Evolutionary conservation across 2,888 invertebrate genomes (phyloP).

Genomic region (Punctoribates punctum): DNA sequence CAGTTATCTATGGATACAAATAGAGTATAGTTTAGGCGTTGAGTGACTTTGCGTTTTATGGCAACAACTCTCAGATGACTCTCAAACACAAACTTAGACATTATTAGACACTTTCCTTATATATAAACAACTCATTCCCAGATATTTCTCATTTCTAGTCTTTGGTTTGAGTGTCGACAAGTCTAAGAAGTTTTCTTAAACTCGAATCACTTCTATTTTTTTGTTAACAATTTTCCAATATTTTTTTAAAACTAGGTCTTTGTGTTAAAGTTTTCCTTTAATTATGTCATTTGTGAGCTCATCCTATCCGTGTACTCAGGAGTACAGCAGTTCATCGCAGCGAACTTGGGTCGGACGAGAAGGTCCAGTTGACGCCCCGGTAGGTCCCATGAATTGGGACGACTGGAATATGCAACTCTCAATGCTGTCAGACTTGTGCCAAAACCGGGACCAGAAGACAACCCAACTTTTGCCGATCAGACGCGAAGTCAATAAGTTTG

Average conservation of each 20-base stretch:
- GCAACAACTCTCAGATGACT: neutral
- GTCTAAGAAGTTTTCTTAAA: too few species aligned
- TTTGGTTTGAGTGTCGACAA: too few species aligned
- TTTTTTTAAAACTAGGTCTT: neutral
- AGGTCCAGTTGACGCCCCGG: neutral
- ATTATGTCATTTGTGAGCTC: neutral
- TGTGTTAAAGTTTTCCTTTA: neutral
- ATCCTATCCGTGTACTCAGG: neutral
- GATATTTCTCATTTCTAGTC: too few species aligned
- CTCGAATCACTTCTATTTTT: too few species aligned
- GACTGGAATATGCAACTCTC: neutral
- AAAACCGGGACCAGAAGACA: neutral
- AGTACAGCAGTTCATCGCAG: neutral
- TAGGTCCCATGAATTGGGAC: neutral
- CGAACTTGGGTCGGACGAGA: neutral
- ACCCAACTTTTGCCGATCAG: constrained; percentile 12
- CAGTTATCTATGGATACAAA: neutral
- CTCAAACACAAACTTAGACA: neutral
- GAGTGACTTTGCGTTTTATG: neutral
- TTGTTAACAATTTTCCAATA: too few species aligned
- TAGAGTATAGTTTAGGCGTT: neutral
- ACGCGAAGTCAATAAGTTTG: constrained; percentile 10
- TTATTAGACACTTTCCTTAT: too few species aligned
- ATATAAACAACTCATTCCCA: too few species aligned
- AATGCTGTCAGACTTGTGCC: neutral